Percentiles rank a stretch among this genome's conserved stretches.
phyloP scores from a whole-genome alignment of 2,888 invertebrate genomes.

The Dicycla oo region DNA sequence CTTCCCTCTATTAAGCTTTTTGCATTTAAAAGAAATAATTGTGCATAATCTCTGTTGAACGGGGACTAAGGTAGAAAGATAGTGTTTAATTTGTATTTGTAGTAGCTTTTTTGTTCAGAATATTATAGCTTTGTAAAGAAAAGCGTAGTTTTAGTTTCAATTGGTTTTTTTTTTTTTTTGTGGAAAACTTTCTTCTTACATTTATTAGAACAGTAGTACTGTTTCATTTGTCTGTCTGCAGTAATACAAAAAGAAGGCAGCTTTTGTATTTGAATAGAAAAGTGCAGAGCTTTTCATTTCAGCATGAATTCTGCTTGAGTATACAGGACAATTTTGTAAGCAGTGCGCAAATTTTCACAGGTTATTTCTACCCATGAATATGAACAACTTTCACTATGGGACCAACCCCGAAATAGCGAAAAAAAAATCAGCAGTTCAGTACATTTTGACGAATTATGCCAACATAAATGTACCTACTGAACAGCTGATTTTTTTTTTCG shows the following conservation, averaged over 20 bases:
- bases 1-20: constrained; percentile 56
- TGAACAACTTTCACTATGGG: too few relatives aligned
- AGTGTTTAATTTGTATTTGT: constrained; percentile 64
- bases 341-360: too few relatives aligned
- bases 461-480: too few relatives aligned
- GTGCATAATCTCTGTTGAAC: constrained; percentile 64
- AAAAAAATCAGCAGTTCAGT: too few relatives aligned
- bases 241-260: constrained; percentile 30
- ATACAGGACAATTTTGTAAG: too few relatives aligned
- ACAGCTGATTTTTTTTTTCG: too few relatives aligned
- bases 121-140: constrained; percentile 55
- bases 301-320: constrained; percentile 25
- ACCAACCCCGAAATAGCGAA: too few relatives aligned
- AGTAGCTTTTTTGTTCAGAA: constrained; percentile 45
- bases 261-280: constrained; percentile 48
- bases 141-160: constrained; percentile 43
- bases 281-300: constrained; percentile 25
- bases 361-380: too few relatives aligned
- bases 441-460: too few relatives aligned
- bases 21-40: constrained; percentile 68
- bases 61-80: constrained; percentile 59
- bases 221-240: constrained; percentile 45
- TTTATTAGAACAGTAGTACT: constrained; percentile 34
- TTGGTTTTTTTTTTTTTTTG: constrained; percentile 38
- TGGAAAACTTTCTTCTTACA: constrained; percentile 17